Conservation (phyloP, 2,113 vertebrate genomes). For the Anas platyrhynchos region DNA sequence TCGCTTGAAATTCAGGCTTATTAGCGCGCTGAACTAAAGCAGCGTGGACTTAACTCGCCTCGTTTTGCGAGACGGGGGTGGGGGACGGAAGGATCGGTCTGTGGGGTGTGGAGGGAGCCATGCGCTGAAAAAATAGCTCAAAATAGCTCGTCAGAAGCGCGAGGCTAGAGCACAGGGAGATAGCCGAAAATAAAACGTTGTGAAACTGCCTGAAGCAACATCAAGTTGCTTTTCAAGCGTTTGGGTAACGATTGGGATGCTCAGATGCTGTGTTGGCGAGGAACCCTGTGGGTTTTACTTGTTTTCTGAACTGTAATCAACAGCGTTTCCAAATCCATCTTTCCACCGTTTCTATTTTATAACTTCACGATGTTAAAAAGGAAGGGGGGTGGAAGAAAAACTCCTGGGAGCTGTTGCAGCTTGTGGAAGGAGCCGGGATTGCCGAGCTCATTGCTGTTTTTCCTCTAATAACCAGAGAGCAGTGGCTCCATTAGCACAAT, state of each 20-base stretch:
- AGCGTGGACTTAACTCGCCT: rapidly evolving
- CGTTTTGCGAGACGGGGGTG: background rate
- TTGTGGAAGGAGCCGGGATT: background rate
- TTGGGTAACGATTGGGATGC: background rate
- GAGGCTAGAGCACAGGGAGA: too few relatives aligned
- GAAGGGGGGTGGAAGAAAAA: background rate
- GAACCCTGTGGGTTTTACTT: rapidly evolving
- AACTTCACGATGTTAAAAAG: background rate
- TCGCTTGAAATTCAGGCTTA: rapidly evolving
- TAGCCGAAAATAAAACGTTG: rapidly evolving
- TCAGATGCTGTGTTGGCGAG: rapidly evolving
- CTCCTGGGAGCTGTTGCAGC: rapidly evolving
- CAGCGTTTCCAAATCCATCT: rapidly evolving
- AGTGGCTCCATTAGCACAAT: background rate
- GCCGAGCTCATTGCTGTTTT: rapidly evolving
- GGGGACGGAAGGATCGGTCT: background rate
- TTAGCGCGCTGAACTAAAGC: rapidly evolving
- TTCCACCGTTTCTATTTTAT: background rate
- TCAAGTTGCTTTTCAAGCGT: background rate
- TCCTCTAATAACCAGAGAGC: background rate
- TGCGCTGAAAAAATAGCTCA: background rate
- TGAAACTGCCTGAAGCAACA: background rate
- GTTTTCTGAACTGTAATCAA: background rate
- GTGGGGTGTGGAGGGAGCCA: background rate
- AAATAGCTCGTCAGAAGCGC: rapidly evolving